Conservation (phyloP, 1,140 invertebrate species). For the Leptinotarsa defecta region DNA sequence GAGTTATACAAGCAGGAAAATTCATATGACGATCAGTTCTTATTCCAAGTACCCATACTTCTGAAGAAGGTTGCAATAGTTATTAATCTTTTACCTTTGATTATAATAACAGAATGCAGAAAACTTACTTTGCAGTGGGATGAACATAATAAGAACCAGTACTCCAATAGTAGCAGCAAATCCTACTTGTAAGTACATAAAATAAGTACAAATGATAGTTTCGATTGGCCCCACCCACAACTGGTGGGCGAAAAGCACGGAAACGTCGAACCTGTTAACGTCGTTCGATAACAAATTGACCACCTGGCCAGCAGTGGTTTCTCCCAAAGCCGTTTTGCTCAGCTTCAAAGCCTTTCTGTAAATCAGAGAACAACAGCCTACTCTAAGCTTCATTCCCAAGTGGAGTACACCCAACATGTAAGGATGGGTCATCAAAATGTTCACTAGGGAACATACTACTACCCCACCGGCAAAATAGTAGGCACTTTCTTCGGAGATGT, state of each 20-base stretch:
- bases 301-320: slow-evolving; percentile 81
- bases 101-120: no score
- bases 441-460: slow-evolving; percentile 56
- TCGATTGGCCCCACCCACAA: slow-evolving; percentile 85
- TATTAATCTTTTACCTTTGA: no score
- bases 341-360: slow-evolving; percentile 77
- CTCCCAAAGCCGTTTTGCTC: slow-evolving; percentile 74
- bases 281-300: slow-evolving; percentile 89
- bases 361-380: slow-evolving; percentile 73
- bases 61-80: no score
- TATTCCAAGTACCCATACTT: no score
- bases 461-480: slow-evolving; percentile 67
- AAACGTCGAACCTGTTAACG: slow-evolving; percentile 73
- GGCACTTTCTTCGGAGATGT: slow-evolving; percentile 59
- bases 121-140: slow-evolving; percentile 79
- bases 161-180: slow-evolving; percentile 80
- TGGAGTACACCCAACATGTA: slow-evolving; percentile 73
- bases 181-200: slow-evolving; percentile 80
- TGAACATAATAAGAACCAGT: slow-evolving; percentile 76
- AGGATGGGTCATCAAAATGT: slow-evolving; percentile 62
- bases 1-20: no score
- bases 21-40: no score
- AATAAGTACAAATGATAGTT: slow-evolving; percentile 74
- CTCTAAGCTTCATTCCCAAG: slow-evolving; percentile 73
- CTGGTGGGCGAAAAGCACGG: slow-evolving; percentile 73